Conservation (phyloP, 2,113 vertebrate species). For the Cottus gobio region DNA sequence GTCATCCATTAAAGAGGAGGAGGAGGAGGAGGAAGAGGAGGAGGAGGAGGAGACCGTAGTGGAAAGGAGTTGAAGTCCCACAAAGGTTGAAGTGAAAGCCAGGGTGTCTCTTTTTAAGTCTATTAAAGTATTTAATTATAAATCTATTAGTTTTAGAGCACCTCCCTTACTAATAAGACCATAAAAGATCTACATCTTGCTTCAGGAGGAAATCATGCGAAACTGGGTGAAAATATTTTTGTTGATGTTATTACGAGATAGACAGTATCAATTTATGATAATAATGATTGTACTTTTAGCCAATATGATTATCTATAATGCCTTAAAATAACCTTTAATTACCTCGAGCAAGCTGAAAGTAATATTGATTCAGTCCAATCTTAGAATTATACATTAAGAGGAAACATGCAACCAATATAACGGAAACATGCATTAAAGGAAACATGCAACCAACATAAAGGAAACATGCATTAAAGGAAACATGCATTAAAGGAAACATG, state of each 20-base stretch:
- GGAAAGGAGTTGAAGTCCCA: constrained; percentile 5
- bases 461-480: not conserved
- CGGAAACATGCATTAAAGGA: too few species aligned
- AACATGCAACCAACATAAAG: not conserved
- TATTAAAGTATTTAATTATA: not conserved
- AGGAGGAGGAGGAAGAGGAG: constrained; percentile 1
- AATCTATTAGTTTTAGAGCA: not conserved
- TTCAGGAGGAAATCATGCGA: not conserved
- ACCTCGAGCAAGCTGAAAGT: not conserved
- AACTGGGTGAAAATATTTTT: not conserved
- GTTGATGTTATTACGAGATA: too few species aligned
- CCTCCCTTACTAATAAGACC: not conserved
- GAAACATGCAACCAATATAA: not conserved
- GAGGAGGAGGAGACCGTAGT: constrained; percentile 18
- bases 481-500: too few species aligned
- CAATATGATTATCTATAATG: not conserved
- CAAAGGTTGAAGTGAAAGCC: not conserved
- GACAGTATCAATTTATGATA: not conserved
- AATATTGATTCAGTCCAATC: not conserved
- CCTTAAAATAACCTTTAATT: not conserved
- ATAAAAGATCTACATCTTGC: not conserved
- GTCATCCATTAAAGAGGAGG: constrained; percentile 22
- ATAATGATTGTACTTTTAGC: not conserved
- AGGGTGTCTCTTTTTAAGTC: not conserved
- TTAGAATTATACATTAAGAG: too few species aligned